Conservation (phyloP, 2,113 vertebrate species). For the Pantherophis guttatus region DNA sequence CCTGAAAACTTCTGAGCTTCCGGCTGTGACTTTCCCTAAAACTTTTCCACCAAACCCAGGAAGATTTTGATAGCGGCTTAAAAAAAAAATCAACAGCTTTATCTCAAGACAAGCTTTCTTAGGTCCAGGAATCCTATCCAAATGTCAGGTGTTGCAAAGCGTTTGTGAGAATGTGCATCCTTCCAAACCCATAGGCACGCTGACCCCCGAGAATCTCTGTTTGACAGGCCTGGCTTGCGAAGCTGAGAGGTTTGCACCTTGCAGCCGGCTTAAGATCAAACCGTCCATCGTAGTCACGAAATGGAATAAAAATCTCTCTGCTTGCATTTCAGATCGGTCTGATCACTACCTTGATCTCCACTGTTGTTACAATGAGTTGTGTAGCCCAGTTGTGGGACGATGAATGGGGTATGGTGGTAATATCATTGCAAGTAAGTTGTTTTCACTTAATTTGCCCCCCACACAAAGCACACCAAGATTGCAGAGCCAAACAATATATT, state of each 20-base stretch:
- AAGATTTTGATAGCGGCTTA: neutral
- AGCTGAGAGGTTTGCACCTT: neutral
- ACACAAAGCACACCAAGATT: neutral
- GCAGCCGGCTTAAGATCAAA: no score
- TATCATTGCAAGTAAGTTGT: conserved; percentile 85
- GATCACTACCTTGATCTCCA: conserved; percentile 77
- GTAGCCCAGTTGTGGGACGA: conserved; percentile 89
- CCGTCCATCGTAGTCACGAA: neutral
- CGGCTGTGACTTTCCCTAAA: neutral
- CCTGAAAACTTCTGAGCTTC: neutral
- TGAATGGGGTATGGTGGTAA: conserved; percentile 87
- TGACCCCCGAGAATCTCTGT: neutral
- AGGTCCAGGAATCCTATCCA: neutral
- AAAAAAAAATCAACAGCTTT: neutral
- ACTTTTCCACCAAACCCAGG: neutral
- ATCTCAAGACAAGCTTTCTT: neutral
- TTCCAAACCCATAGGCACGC: neutral
- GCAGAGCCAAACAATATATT: neutral
- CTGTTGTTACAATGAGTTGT: conserved; percentile 83
- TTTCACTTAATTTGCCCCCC: neutral
- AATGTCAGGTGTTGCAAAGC: neutral
- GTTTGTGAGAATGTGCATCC: neutral
- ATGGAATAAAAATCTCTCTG: neutral
- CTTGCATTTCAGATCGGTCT: conserved; percentile 79
- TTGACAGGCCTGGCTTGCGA: neutral